phyloP scores from a whole-genome alignment of 1,140 invertebrate genomes.

The Thaumetopoea pityocampa region DNA sequence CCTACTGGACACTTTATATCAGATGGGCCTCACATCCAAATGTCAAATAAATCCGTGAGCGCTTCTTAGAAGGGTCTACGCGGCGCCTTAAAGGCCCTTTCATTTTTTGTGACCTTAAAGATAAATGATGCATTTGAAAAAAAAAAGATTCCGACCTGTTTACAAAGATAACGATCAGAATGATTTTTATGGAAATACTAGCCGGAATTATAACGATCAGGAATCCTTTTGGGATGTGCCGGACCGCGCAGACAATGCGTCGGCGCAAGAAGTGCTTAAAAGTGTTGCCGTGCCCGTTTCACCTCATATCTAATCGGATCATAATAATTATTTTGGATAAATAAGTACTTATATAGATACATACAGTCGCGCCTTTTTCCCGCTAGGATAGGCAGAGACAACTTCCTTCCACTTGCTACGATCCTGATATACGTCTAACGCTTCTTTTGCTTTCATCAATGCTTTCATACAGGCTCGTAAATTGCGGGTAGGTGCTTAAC shows the following conservation, averaged over 20 bases:
- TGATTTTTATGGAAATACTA: conserved; percentile 74
- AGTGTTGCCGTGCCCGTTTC: conserved; percentile 23
- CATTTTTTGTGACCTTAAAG: conserved; percentile 65
- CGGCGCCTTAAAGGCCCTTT: conserved; percentile 61
- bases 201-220: conserved; percentile 68
- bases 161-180: conserved; percentile 70
- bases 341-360: conserved; percentile 3
- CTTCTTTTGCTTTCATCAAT: too few relatives aligned
- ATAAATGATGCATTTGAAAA: conserved; percentile 70
- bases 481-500: too few relatives aligned
- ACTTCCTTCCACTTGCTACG: too few relatives aligned
- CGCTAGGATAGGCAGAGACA: too few relatives aligned
- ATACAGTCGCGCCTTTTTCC: too few relatives aligned
- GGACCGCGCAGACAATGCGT: conserved; percentile 70
- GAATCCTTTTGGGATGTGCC: conserved; percentile 67
- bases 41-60: conserved; percentile 64
- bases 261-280: conserved; percentile 44
- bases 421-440: too few relatives aligned
- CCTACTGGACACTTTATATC: conserved; percentile 62
- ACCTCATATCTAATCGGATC: conserved; percentile 31
- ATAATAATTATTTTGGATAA: conserved; percentile 10
- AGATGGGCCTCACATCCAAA: conserved; percentile 61
- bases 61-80: conserved; percentile 64
- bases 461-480: too few relatives aligned
- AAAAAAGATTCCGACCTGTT: conserved; percentile 72